Evolutionary conservation across 2,888 invertebrate species (phyloP).

Genomic region (Himalopsyche kuldschensis): DNA sequence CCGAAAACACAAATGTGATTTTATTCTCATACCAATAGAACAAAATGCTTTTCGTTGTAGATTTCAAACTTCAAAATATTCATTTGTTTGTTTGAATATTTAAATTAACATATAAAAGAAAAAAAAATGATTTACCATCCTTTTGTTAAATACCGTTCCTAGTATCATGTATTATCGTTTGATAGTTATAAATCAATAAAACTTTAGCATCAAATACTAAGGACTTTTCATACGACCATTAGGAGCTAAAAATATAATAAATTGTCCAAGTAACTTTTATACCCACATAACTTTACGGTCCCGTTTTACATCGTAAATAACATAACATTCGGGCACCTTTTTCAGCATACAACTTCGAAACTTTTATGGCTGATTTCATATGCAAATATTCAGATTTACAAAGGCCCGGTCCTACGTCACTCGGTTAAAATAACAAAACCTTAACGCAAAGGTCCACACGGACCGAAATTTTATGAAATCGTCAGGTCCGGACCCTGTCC

Average conservation of each 20-base stretch:
- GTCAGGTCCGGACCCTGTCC: too few relatives aligned
- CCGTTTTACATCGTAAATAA: background rate
- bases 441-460: too few relatives aligned
- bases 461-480: too few relatives aligned
- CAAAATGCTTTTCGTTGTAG: too few relatives aligned
- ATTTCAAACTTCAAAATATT: too few relatives aligned
- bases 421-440: conserved; percentile 6
- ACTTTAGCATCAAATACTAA: background rate
- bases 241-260: background rate
- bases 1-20: too few relatives aligned
- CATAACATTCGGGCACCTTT: background rate
- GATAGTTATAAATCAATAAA: background rate
- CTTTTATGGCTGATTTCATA: conserved; percentile 11
- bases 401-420: background rate
- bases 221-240: background rate
- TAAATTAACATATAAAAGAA: too few relatives aligned
- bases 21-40: too few relatives aligned
- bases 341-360: background rate
- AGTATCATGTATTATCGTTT: too few relatives aligned
- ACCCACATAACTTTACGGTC: background rate
- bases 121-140: too few relatives aligned
- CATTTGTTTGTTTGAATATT: too few relatives aligned
- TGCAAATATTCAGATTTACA: conserved; percentile 5
- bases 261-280: background rate
- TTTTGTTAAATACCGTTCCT: too few relatives aligned